Evolutionary conservation across 2,113 vertebrate genomes (phyloP).

Genomic region (Haliaeetus leucogaster): DNA sequence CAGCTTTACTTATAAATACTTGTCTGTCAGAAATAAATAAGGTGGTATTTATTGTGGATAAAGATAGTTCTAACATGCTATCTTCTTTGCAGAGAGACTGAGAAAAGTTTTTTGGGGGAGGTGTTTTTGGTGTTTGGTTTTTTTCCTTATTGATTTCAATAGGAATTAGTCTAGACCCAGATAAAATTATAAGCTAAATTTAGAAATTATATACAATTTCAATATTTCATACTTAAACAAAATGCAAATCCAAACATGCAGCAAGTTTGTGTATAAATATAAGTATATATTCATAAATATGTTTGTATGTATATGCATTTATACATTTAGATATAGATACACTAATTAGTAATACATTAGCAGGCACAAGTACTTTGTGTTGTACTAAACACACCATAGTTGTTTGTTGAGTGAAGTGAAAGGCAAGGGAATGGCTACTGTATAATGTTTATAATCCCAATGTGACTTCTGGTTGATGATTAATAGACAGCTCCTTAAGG

Average conservation of each 20-base stretch:
- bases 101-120: neutral
- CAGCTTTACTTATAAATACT: neutral
- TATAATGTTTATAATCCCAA: constrained; percentile 9
- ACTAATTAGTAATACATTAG: neutral
- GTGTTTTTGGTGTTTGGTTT: neutral
- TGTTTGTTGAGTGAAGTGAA: constrained; percentile 61
- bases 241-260: neutral
- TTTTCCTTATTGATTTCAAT: neutral
- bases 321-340: neutral
- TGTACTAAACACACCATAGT: neutral
- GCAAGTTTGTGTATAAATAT: neutral
- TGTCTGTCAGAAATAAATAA: neutral
- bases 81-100: neutral
- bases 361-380: neutral
- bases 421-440: neutral
- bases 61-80: neutral
- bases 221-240: neutral
- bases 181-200: neutral
- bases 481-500: neutral
- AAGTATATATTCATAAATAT: neutral
- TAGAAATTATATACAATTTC: neutral
- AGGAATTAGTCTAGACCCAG: neutral
- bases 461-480: neutral
- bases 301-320: neutral
- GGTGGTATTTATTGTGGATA: neutral